A percentile compares a stretch with the other conserved stretches of the same genome.
Conservation (phyloP, 1,140 invertebrate species). For the Hyphantria cunea region DNA sequence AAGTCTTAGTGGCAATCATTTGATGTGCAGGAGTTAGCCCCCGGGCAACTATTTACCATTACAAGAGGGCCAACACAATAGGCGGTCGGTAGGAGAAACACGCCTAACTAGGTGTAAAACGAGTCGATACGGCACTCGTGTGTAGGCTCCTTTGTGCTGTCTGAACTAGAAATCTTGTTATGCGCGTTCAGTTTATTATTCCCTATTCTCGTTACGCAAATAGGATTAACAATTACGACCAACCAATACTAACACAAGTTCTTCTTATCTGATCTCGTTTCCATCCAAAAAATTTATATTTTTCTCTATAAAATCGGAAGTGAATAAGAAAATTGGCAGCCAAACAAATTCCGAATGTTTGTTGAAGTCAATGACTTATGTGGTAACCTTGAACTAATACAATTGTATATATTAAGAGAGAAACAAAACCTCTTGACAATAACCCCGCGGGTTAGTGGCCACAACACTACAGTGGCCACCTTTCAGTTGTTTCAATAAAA, state of each 20-base stretch:
- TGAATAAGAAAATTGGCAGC: neutral
- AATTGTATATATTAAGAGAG: constrained; percentile 5
- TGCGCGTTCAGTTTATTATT: constrained; percentile 14
- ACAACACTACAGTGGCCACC: neutral
- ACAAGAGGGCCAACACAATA: constrained; percentile 58
- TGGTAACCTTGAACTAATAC: constrained; percentile 30
- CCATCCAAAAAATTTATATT: too few relatives aligned
- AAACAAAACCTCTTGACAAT: constrained; percentile 25
- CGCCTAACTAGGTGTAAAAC: constrained; percentile 57
- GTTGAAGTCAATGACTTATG: constrained; percentile 25
- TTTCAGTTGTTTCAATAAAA: constrained; percentile 26
- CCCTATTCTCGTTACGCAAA: constrained; percentile 5
- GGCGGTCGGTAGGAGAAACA: constrained; percentile 34
- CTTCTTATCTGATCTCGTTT: too few relatives aligned
- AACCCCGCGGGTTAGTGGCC: constrained; percentile 18
- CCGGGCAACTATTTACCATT: constrained; percentile 60
- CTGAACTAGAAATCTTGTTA: constrained; percentile 36
- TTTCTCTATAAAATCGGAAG: too few relatives aligned
- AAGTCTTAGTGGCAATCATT: constrained; percentile 31
- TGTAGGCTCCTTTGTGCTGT: constrained; percentile 35
- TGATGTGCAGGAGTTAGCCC: constrained; percentile 35
- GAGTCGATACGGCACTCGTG: constrained; percentile 24
- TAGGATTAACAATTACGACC: constrained; percentile 6
- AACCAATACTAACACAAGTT: neutral
- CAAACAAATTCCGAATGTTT: neutral